These are phyloP conservation scores for Hemibagrus guttatus DNA, from an alignment of 2,797 vertebrate genomes.

Conservation along the genomic window DNA sequence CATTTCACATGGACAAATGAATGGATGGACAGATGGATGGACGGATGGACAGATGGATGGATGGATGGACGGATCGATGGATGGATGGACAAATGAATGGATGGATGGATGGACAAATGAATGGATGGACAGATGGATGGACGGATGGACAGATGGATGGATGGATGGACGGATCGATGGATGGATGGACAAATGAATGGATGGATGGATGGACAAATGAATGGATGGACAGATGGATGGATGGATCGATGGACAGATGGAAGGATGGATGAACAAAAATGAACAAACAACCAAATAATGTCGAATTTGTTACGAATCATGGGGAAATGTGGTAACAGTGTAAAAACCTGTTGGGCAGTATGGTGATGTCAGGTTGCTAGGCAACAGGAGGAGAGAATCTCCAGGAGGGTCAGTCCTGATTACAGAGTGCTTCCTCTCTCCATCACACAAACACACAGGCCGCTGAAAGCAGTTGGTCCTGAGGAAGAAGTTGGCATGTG, in stretches of 20 bases:
- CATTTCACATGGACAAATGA: no score
- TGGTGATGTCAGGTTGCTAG: conserved; percentile 74
- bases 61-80: no score
- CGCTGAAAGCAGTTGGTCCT: background rate
- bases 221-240: background rate
- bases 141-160: no score
- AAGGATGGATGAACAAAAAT: background rate
- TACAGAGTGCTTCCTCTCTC: conserved; percentile 44
- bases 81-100: background rate
- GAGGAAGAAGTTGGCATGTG: background rate
- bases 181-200: no score
- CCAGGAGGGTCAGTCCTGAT: conserved; percentile 58
- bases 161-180: no score
- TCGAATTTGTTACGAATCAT: background rate
- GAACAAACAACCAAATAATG: background rate
- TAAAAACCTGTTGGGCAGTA: conserved; percentile 35
- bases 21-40: no score
- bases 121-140: no score
- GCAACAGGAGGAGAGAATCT: conserved; percentile 72
- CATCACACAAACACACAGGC: conserved; percentile 31
- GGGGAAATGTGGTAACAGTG: background rate
- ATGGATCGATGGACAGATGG: no score
- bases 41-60: no score
- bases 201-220: background rate
- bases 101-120: background rate